Base-by-base conservation (phyloP, 2,888 invertebrate genomes). In the Heliconius cydno region DNA sequence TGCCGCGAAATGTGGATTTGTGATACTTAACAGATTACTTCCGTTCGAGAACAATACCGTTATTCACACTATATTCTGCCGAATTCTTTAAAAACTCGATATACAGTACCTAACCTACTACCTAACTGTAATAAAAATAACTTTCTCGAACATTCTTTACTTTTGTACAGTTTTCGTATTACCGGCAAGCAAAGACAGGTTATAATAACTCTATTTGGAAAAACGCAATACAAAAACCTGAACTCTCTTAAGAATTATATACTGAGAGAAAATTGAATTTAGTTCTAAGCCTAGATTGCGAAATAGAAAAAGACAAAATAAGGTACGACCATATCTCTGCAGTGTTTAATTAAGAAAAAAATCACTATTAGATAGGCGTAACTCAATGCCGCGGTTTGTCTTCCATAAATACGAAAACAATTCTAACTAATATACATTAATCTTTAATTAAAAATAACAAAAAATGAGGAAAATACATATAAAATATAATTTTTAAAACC, bases 11-110 rank as follows among this genome's bases (percentile, higher is more conserved):
- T 19, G 41, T 46, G 25, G 41, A 41, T 41, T 41, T 38, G 30
- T 41, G 70, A 46, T 5, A 70, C 70, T 70, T 25, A 12, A 46
- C 70, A 25, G 13, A 41, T 70, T 3, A 25, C 25, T 41, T 41
- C 41, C 41, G 41, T 25, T 70, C 13, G 10, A 70, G 12, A 7
- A 70, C 70, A 70, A 41, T 70, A 41, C 70, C 70, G 70, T 46
- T 70, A 70, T 68, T 41, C 15, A 41, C 25, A 25, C 41, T 70
- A 15, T n/a, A 46, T 70, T 38, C 25, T 41, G 25, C 15, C 41
- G 41, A 70, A 25, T 25, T 70, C 70, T 46, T 41, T 70, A 7
- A 13, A 25, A 68, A 7, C 10, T 41, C 6, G n/a, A 46, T 25
- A 25, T 22, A 9, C 13, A 25, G 6, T 25, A 13, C 19, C 19